phyloP scores from a whole-genome alignment of 2,888 invertebrate species.

The Lobophora halterata region DNA sequence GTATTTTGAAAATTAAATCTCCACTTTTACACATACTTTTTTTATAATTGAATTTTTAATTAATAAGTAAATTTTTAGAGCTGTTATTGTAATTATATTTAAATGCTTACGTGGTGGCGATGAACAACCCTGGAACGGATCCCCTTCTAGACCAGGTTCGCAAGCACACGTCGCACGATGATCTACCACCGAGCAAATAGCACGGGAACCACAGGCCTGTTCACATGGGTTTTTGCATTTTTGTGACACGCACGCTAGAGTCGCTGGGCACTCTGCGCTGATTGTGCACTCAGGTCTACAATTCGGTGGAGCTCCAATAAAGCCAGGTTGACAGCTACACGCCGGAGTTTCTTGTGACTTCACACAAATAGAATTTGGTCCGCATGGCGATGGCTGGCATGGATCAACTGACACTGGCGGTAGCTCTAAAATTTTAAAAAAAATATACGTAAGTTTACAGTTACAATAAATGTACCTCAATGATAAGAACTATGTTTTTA shows the following conservation, averaged over 20 bases:
- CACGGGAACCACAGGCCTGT: conserved; percentile 82
- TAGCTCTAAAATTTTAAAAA: conserved; percentile 42
- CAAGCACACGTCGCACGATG: conserved; percentile 85
- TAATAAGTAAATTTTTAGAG: too few relatives aligned
- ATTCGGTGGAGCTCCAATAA: conserved; percentile 83
- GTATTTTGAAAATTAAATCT: background rate
- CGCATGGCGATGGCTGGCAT: conserved; percentile 85
- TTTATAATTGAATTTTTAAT: too few relatives aligned
- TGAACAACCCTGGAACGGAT: conserved; percentile 82
- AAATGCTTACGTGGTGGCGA: conserved; percentile 59
- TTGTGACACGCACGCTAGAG: conserved; percentile 82
- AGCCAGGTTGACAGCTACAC: conserved; percentile 83
- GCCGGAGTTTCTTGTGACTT: conserved; percentile 82
- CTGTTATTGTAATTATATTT: background rate
- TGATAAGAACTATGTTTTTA: too few relatives aligned
- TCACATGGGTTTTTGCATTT: conserved; percentile 85
- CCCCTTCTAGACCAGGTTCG: conserved; percentile 81
- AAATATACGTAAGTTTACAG: background rate
- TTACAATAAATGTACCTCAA: too few relatives aligned
- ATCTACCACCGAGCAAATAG: conserved; percentile 81
- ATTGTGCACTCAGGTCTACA: conserved; percentile 86
- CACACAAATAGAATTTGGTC: conserved; percentile 83
- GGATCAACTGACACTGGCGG: conserved; percentile 66
- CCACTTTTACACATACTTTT: too few relatives aligned
- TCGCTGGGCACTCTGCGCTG: conserved; percentile 84